Base-by-base conservation (phyloP, 2,797 vertebrate species). In the Halcyon leucocephala region DNA sequence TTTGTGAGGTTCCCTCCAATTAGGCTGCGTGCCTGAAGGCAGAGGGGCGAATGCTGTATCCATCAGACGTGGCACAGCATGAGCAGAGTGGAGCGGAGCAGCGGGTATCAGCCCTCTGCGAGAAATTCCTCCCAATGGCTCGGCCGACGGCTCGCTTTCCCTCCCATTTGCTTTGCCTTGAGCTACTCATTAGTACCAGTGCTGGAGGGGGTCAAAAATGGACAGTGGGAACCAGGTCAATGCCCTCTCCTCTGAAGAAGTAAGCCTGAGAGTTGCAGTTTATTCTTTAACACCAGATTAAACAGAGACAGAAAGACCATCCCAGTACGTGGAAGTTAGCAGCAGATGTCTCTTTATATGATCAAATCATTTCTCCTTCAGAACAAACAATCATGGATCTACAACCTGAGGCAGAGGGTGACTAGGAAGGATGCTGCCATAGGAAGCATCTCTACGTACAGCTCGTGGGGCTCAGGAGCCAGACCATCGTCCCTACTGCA, bases 1-100 rank as follows among this genome's bases (percentile, higher is more conserved):
- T 91, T 86, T 69, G 92, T 82, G 89, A 88, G 66, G 82, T 82
- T 93, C 77, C 73, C 77, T 64, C 82, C 57, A 87, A 91, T 88
- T 77, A 93, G 85, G 51, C 72, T 73, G 62, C 0, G 0, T 39
- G 93, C 89, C 82, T 44, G 79, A 49, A 89, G 91, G 91, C 57
- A 62, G 64, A 73, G 48, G 73, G 61, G 55, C 0, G 11, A 89
- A 74, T 1, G 33, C 57, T 55, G 72, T 70, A 94, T 83, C 76
- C 79, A 86, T 90, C 90, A 91, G 88, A 65, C 0, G 1, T 0
- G 1, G 61, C 31, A 22, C 0, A 0, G 67, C 51, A 33, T 0
- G 1, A 77, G 82, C 2, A 0, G 42, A 85, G 52, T 2, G 0
- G 42, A 84, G 48, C 2, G 0, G 46, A 84, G 51, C 1, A 84